A percentile compares a stretch with the other conserved stretches of the same genome.
Evolutionary conservation across 2,113 vertebrate species (phyloP).

Genomic region (Dolichotis patagonum): DNA sequence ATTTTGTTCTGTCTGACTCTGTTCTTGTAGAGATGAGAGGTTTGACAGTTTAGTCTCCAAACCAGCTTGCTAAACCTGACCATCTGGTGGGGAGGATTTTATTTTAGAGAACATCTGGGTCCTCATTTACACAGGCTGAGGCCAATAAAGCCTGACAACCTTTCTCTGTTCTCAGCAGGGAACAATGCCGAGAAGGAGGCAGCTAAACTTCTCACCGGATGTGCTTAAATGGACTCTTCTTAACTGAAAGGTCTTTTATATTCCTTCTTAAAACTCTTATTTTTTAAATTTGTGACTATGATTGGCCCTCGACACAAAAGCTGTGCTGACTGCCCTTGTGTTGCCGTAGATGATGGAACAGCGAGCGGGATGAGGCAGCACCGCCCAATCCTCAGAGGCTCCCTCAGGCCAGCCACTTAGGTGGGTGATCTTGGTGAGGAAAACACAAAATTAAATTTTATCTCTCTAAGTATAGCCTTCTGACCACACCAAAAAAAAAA

Average conservation of each 20-base stretch:
- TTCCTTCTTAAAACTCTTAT: conserved; percentile 32
- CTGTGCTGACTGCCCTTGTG: not conserved
- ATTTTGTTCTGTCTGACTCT: conserved; percentile 30
- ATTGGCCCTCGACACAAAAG: not conserved
- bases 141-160: conserved; percentile 85
- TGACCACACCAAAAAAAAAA: too few species aligned
- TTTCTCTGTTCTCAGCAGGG: conserved; percentile 83
- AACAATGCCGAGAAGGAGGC: conserved; percentile 63
- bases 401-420: not conserved
- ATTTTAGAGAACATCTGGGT: conserved; percentile 79
- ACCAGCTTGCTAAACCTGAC: conserved; percentile 74
- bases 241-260: not conserved
- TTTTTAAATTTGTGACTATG: not conserved
- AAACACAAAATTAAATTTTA: not conserved
- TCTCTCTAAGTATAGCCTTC: not conserved
- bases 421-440: not conserved
- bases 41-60: conserved; percentile 40
- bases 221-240: conserved; percentile 50
- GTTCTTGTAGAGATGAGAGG: not conserved
- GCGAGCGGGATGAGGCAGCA: not conserved
- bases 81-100: conserved; percentile 80
- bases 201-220: conserved; percentile 66
- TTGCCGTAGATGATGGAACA: not conserved
- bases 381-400: not conserved
- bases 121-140: conserved; percentile 83